These are phyloP conservation scores for Macropis europaea DNA, from an alignment of 2,888 invertebrate species.

Conservation along the genomic window DNA sequence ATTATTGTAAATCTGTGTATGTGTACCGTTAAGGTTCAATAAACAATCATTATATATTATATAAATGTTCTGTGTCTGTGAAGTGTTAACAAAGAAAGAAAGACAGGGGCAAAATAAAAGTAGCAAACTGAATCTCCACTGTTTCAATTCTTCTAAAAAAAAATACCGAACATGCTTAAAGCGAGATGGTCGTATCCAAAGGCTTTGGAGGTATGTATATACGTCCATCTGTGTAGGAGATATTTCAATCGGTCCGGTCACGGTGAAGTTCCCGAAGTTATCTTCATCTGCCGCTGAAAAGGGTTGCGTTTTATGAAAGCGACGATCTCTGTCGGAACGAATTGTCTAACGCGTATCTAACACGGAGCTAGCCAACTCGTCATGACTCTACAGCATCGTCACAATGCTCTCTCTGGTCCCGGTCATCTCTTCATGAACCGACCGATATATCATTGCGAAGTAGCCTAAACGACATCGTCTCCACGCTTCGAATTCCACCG, in stretches of 20 bases:
- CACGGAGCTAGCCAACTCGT: slow-evolving; percentile 41
- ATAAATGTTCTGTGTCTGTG: too few relatives aligned
- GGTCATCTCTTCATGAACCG: slow-evolving; percentile 38
- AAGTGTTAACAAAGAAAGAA: too few relatives aligned
- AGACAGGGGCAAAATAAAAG: too few relatives aligned
- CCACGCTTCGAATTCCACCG: slow-evolving; percentile 9
- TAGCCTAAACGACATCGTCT: slow-evolving; percentile 54
- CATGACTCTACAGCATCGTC: slow-evolving; percentile 40
- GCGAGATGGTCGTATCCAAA: too few relatives aligned
- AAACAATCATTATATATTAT: too few relatives aligned
- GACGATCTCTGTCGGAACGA: slow-evolving; percentile 67
- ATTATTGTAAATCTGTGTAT: too few relatives aligned
- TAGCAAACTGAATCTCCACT: too few relatives aligned
- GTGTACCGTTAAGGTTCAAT: too few relatives aligned
- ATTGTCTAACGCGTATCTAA: slow-evolving; percentile 74
- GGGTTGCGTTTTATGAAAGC: slow-evolving; percentile 56
- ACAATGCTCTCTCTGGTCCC: slow-evolving; percentile 41
- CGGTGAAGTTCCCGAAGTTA: background rate
- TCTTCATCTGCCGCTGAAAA: slow-evolving; percentile 41
- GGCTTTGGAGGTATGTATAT: too few relatives aligned
- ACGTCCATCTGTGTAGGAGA: background rate
- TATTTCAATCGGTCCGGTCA: slow-evolving; percentile 17
- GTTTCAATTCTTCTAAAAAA: too few relatives aligned
- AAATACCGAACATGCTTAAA: too few relatives aligned
- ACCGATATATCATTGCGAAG: slow-evolving; percentile 61